Base-by-base conservation (phyloP, 2,113 vertebrate genomes). In the Paradisaea rubra region DNA sequence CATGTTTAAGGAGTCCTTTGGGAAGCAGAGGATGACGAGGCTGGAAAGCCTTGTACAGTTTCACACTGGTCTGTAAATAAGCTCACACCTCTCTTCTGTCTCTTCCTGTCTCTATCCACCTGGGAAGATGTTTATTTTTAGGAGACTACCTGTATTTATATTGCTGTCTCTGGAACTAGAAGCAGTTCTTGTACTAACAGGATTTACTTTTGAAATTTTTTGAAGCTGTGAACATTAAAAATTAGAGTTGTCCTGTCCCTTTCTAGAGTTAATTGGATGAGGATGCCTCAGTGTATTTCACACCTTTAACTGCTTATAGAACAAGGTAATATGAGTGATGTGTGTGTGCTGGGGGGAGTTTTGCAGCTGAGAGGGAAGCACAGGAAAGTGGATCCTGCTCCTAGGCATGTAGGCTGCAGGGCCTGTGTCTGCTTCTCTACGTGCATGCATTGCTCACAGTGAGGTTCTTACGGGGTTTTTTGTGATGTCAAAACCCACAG, bases 41-140 rank as follows among this genome's bases (percentile, higher is more conserved):
- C 76, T 95, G 83, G 82, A 86, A 91, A 66, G 20, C 47, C 15
- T 83, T 86, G 52, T 88, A 60, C 72, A 57, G 20, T 92, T 94
- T 89, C 56, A 70, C 76, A 70, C 22, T 4, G 0, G 22, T 76
- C 87, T 92, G 50, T 94, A 88, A 94, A 91, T 76, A 80, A 95
- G 68, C 76, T 92, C 30, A 19, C 45, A 57, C 56, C 49, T 85
- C 57, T 89, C 49, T 60, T 86, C 65, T 89, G 37, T 47, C 44
- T 94, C 64, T 59, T 88, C 39, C 8, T 39, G 44, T 81, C 37
- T 83, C 41, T 71, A 53, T 71, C 69, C 65, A 71, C 74, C 25
- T 52, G 24, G 77, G 56, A 85, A 80, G 66, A 65, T 28, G 13
- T 78, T 74, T 84, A 71, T 84, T 93, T 94, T 93, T 86, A 84